Conservation (phyloP, 2,113 vertebrate species). For the Sorex araneus region DNA sequence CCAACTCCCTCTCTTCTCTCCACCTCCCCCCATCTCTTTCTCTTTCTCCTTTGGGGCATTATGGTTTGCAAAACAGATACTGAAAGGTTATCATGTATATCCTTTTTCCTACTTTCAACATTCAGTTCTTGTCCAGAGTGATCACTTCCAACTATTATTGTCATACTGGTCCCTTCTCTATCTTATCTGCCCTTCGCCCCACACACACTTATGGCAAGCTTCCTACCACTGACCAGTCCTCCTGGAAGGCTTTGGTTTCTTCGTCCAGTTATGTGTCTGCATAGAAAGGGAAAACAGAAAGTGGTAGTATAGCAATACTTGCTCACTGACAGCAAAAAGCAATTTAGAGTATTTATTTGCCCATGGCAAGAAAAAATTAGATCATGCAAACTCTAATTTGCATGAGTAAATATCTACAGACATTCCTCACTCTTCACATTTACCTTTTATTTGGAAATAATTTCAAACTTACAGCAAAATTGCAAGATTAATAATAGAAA, state of each 20-base stretch:
- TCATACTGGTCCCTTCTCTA: no score
- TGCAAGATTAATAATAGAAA: slow-evolving; percentile 18
- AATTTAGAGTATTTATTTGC: not conserved
- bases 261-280: not conserved
- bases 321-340: slow-evolving; percentile 34
- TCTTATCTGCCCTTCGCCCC: no score
- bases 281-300: not conserved
- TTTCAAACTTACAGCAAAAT: slow-evolving; percentile 56
- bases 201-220: no score
- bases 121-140: no score
- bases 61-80: no score
- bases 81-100: no score
- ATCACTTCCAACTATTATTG: no score
- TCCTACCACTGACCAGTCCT: no score
- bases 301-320: not conserved
- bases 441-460: slow-evolving; percentile 52
- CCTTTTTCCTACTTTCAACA: no score
- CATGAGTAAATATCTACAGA: slow-evolving; percentile 18
- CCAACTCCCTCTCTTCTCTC: no score
- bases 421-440: not conserved
- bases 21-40: no score
- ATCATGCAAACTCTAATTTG: not conserved
- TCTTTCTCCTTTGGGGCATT: no score
- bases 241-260: not conserved
- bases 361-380: not conserved